Evolutionary conservation across 2,797 vertebrate genomes (phyloP).

Genomic region (Tamandua tetradactyla): DNA sequence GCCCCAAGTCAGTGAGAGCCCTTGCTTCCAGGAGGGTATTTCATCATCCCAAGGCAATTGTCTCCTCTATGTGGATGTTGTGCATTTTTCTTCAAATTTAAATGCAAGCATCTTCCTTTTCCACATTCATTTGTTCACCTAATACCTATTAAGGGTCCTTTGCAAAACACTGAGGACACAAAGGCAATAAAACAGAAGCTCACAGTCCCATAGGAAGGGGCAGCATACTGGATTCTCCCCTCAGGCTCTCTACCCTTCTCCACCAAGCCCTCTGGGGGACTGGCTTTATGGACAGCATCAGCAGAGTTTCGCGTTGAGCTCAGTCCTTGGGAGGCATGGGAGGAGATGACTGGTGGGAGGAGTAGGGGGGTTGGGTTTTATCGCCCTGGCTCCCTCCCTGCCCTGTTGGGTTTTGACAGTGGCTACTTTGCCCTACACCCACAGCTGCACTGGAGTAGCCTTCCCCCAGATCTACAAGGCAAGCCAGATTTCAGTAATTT

Average conservation of each 20-base stretch:
- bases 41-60: neutral
- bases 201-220: fast-evolving
- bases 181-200: neutral
- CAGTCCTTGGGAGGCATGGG: neutral
- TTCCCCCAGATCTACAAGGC: neutral
- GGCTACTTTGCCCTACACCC: no score
- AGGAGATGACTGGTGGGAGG: neutral
- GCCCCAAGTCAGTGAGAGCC: neutral
- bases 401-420: no score
- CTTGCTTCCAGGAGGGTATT: neutral
- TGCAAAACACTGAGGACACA: neutral
- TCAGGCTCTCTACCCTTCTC: neutral
- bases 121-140: neutral
- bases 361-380: neutral
- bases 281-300: neutral
- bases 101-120: neutral
- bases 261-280: neutral
- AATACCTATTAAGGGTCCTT: neutral
- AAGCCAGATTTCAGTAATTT: neutral
- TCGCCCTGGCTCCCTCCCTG: neutral
- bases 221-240: neutral
- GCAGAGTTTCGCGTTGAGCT: neutral
- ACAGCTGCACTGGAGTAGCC: neutral
- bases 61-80: neutral
- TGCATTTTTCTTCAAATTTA: neutral